Evolutionary conservation across 2,113 vertebrate species (phyloP), one percentile per base, ranked within the genome.

Genomic region (Pedionomus torquatus): DNA sequence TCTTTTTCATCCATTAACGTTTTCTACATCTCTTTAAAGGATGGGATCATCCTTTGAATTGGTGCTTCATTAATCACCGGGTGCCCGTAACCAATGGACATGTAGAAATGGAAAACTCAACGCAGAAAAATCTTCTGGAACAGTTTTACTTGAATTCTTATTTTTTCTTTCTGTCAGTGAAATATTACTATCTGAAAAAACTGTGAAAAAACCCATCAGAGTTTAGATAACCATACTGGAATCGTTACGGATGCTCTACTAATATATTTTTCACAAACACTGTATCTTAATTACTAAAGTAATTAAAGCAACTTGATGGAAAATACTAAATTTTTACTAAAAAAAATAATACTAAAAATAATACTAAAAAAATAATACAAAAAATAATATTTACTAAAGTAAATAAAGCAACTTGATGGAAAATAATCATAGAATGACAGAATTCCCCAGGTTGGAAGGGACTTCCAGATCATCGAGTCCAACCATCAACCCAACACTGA

Each of bases 21-120:
- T 95, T 97, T 86, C 55, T 78, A 77, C n/a, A 92, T 75, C 12
- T 77, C 61, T 88, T 90, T 75, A 76, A 93, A 91, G 48, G 48
- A 74, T 57, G 10, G 52, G 43, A 44, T 72, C 5, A 13, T 66
- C 55, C 44, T 92, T 65, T 69, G 54, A 86, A 77, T 83, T 23
- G 33, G 19, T 25, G 57, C 43, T 89, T 75, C 49, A 77, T 84
- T 31, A 9, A 74, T 85, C 69, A 58, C n/a, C 58, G 91, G 49
- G 11, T 60, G 37, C 49, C 51, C 10, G 6, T 28, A 85, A 61
- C n/a, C 79, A 87, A 83, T 23, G 48, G 31, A 35, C 28, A 61
- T 5, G 28, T 25, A 37, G 28, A 79, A 94, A 92, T 35, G 31
- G 19, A 82, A 96, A 88, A 66, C 4, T 71, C 65, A 49, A 19